Base-by-base conservation (phyloP, 37 sponge, comb jelly and placozoan species). In the Chondrosia reniformis region DNA sequence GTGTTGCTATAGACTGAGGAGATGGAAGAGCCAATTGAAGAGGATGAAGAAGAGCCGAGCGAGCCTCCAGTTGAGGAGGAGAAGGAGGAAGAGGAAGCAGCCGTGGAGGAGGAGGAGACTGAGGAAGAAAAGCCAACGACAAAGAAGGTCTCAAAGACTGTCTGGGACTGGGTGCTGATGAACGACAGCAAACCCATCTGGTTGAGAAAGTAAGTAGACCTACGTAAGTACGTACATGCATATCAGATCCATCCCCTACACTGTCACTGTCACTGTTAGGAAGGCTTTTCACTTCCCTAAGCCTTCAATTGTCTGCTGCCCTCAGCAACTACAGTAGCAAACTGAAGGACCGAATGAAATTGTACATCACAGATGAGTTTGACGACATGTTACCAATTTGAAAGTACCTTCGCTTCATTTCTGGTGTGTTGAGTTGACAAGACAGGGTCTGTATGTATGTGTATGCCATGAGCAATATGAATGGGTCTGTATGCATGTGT, bases 281-380 rank as follows among this genome's bases (percentile, higher is more conserved):
- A 8, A 2, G 24, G 4, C 3, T 31, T 7, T 7, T 24, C 17
- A 74, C 4, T 8, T 61, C 63, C 7, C 44, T 63, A n/a, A 1
- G 45, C 36, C 63, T 15, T 45, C 40, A 1, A 30, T 45, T 32
- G 3, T 55, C 54, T 45, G 4, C 79, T 63, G 40, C 61, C n/a
- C 34, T 36, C 89, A 86, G 76, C 39, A 92, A 88, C 75, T 91
- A 43, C 43, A 34, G 86, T 62, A 81, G 83, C 22, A 84, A 83
- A 67, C 22, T 49, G 24, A 67, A 67, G 8, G 91, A 92, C 44
- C 84, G 86, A 77, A 92, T 96, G 80, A 96, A 96, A 77, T 71
- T 98, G 73, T 98, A 98, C 79, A 98, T 98, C 84, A 98, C 99
- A 6, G 96, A 94, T 67, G 89, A 95, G 72, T 90, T 98, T 78